These are phyloP conservation scores for Drosophila arawakana DNA, from an alignment of 1,140 invertebrate genomes.

Conservation along the genomic window DNA sequence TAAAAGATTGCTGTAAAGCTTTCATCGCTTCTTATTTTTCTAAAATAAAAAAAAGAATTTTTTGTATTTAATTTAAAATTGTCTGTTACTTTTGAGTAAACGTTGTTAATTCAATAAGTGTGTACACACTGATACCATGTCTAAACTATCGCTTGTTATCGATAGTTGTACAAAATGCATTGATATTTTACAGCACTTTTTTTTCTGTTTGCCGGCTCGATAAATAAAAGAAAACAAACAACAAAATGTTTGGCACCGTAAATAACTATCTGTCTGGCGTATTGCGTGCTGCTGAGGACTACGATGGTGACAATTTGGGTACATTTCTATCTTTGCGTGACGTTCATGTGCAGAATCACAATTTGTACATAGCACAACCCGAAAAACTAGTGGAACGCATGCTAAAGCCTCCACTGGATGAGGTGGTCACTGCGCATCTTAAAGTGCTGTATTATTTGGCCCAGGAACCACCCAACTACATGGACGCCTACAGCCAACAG, in stretches of 20 bases:
- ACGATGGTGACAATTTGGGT: constrained; percentile 84
- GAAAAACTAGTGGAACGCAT: constrained; percentile 89
- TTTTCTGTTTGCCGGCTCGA: constrained; percentile 2
- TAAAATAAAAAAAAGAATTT: neutral
- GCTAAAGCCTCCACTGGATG: constrained; percentile 90
- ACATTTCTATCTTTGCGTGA: constrained; percentile 91
- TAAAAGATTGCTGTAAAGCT: neutral
- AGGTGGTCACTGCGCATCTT: constrained; percentile 92
- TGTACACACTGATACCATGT: constrained; percentile 13
- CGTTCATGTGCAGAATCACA: constrained; percentile 89
- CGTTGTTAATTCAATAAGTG: neutral
- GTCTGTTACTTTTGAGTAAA: constrained; percentile 14
- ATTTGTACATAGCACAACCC: constrained; percentile 89
- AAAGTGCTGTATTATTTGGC: constrained; percentile 85
- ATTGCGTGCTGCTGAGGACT: constrained; percentile 62
- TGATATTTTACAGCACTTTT: constrained; percentile 8
- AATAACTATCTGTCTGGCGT: constrained; percentile 76
- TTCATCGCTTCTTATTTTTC: neutral
- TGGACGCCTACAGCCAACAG: constrained; percentile 92
- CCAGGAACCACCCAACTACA: constrained; percentile 86
- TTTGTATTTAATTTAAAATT: neutral
- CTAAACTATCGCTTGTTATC: neutral
- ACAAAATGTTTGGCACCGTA: constrained; percentile 70
- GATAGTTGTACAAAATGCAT: neutral
- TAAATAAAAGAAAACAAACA: constrained; percentile 16